Percentiles rank a stretch among this genome's conserved stretches.
These are phyloP conservation scores for Sorex araneus DNA, from an alignment of 2,113 vertebrate species.

Conservation along the genomic window DNA sequence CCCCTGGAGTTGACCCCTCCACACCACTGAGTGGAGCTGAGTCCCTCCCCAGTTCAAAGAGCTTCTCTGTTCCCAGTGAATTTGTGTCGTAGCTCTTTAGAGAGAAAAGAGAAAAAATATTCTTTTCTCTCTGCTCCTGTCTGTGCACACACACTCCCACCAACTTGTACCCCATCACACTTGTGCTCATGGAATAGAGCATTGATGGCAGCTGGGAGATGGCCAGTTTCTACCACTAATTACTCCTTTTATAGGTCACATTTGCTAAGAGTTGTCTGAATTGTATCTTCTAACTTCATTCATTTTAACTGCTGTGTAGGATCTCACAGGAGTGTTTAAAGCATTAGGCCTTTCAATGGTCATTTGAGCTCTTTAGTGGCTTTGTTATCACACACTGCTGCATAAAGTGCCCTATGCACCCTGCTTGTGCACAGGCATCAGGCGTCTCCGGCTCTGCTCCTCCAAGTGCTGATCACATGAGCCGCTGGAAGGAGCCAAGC, in stretches of 20 bases:
- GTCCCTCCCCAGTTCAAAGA: no score
- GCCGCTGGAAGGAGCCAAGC: neutral
- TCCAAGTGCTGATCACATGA: neutral
- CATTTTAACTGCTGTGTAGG: conserved; percentile 2
- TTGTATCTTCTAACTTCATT: neutral
- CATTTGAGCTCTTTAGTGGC: neutral
- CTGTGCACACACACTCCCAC: no score
- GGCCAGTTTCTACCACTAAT: neutral
- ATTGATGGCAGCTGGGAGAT: no score
- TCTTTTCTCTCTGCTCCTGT: no score
- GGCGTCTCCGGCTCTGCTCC: neutral
- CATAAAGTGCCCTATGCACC: neutral
- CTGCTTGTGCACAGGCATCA: neutral
- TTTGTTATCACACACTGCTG: neutral
- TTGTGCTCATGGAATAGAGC: no score
- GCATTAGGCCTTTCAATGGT: neutral
- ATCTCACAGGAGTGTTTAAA: conserved; percentile 37
- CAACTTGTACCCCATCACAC: no score
- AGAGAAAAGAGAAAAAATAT: no score
- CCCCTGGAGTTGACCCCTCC: no score
- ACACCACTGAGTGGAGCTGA: no score
- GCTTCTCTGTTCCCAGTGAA: no score
- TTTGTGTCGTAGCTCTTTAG: no score
- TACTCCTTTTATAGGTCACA: neutral
- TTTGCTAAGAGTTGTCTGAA: conserved; percentile 53